phyloP scores from a whole-genome alignment of 2,797 vertebrate genomes.

The Chelon labrosus region DNA sequence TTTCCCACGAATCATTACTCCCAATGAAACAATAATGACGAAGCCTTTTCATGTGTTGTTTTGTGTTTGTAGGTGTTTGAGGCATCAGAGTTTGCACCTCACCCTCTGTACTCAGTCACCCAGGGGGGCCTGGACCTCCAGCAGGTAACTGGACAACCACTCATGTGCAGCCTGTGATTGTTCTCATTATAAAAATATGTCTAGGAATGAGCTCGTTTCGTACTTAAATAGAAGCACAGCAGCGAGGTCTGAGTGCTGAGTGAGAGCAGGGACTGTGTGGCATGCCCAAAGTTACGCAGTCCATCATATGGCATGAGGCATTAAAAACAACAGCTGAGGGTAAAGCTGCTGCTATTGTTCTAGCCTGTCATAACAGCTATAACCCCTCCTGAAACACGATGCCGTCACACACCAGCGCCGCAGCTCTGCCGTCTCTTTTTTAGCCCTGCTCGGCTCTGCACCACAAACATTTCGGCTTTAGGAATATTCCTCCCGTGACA shows the following conservation, averaged over 20 bases:
- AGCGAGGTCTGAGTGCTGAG: slow-evolving; percentile 44
- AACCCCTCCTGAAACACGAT: slow-evolving; percentile 75
- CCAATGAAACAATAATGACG: slow-evolving; percentile 11
- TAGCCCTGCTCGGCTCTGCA: slow-evolving; percentile 58
- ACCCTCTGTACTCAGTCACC: slow-evolving; percentile 81
- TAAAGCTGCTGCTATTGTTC: slow-evolving; percentile 83
- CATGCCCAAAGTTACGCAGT: slow-evolving; percentile 76
- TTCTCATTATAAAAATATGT: slow-evolving; percentile 18
- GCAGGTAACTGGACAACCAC: slow-evolving; percentile 68
- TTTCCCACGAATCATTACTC: slow-evolving; percentile 18
- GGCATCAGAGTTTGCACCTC: slow-evolving; percentile 79
- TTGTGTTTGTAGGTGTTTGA: slow-evolving; percentile 76
- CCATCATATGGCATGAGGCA: slow-evolving; percentile 73
- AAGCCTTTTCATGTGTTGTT: slow-evolving; percentile 16
- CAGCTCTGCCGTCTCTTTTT: slow-evolving; percentile 62
- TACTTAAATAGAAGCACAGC: not conserved
- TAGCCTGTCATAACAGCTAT: slow-evolving; percentile 72
- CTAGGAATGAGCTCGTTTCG: slow-evolving; percentile 10
- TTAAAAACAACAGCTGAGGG: slow-evolving; percentile 83
- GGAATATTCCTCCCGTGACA: slow-evolving; percentile 55
- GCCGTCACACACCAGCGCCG: slow-evolving; percentile 53
- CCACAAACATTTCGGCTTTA: slow-evolving; percentile 64
- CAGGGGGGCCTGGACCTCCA: slow-evolving; percentile 82
- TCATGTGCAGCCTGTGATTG: slow-evolving; percentile 5
- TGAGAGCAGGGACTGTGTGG: slow-evolving; percentile 52